A percentile compares a stretch with the other conserved stretches of the same genome.
These are phyloP conservation scores for Actinopyga echinites DNA, from an alignment of 53 echinoderm and acorn worm species.

Conservation along the genomic window DNA sequence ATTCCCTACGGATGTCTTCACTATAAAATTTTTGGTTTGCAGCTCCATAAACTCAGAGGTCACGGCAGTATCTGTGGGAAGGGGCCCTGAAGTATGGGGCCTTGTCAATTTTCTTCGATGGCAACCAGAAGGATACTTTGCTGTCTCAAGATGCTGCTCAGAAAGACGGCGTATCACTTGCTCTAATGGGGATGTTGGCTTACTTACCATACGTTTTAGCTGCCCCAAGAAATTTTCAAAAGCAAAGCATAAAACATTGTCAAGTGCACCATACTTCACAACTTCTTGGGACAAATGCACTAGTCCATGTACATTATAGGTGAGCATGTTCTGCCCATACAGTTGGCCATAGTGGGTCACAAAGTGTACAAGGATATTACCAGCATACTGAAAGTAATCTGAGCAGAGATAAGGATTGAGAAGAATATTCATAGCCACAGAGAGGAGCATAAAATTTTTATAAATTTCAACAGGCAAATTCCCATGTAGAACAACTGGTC, in stretches of 20 bases:
- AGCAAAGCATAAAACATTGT: constrained; percentile 31
- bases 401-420: constrained; percentile 38
- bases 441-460: constrained; percentile 54
- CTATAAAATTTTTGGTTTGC: not conserved
- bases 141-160: not conserved
- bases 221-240: constrained; percentile 28
- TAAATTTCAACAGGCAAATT: constrained; percentile 23
- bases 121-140: too few relatives aligned
- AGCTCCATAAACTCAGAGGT: not conserved
- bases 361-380: constrained; percentile 53
- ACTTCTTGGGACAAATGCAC: constrained; percentile 35
- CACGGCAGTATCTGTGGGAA: too few relatives aligned
- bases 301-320: constrained; percentile 45
- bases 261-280: constrained; percentile 30
- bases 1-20: not conserved
- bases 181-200: constrained; percentile 35
- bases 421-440: constrained; percentile 50
- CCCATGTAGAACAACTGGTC: constrained; percentile 43
- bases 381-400: constrained; percentile 50
- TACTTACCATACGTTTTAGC: constrained; percentile 38
- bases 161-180: constrained; percentile 40
- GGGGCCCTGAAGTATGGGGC: too few relatives aligned
- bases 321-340: constrained; percentile 52
- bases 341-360: constrained; percentile 54
- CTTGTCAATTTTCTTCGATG: too few relatives aligned